These are phyloP conservation scores for Lates japonicus DNA, from an alignment of 2,797 vertebrate genomes.

Conservation along the genomic window DNA sequence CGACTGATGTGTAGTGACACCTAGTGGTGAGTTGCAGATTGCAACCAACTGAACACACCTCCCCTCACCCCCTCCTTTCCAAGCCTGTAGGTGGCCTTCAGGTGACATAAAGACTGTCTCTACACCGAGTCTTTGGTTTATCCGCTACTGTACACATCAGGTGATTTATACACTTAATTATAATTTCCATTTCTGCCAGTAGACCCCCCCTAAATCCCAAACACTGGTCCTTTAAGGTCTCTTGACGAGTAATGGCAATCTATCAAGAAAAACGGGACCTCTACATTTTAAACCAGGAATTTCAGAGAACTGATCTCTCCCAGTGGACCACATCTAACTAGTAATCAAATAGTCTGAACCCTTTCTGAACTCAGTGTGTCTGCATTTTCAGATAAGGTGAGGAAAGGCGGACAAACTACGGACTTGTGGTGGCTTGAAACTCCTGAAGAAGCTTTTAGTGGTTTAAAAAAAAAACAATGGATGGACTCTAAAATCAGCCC, in stretches of 20 bases:
- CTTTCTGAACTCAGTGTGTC: background rate
- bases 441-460: too few relatives aligned
- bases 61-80: too few relatives aligned
- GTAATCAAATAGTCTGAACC: conserved; percentile 44
- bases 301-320: background rate
- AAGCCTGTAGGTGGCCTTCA: too few relatives aligned
- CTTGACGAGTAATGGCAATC: background rate
- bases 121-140: too few relatives aligned
- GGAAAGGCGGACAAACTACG: background rate
- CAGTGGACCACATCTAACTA: background rate
- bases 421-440: background rate
- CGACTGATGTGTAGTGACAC: too few relatives aligned
- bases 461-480: background rate
- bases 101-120: too few relatives aligned
- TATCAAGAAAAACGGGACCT: background rate
- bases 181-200: too few relatives aligned
- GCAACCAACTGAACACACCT: too few relatives aligned
- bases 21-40: too few relatives aligned
- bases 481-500: background rate
- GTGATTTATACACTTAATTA: too few relatives aligned
- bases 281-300: background rate
- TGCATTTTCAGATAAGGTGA: background rate
- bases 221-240: background rate
- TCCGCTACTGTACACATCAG: too few relatives aligned
- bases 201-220: too few relatives aligned